phyloP scores from a whole-genome alignment of 2,888 invertebrate genomes.

The Xanthorhoe spadicearia region DNA sequence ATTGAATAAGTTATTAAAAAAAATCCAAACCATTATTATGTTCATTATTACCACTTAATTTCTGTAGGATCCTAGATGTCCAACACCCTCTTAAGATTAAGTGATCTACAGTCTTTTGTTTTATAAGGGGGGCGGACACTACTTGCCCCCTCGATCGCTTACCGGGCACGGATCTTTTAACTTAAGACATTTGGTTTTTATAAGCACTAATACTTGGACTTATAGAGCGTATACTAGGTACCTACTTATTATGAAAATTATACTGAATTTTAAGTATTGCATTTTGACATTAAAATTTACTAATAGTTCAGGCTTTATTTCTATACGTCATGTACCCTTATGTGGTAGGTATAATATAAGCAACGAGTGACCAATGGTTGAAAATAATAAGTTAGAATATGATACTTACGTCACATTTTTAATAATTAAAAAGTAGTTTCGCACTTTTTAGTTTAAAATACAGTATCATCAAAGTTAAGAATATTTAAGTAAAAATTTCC shows the following conservation, averaged over 20 bases:
- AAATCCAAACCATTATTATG: no score
- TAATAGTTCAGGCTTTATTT: no score
- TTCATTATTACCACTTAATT: not conserved
- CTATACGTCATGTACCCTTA: no score
- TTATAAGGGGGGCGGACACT: slow-evolving; percentile 23
- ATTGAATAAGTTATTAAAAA: no score
- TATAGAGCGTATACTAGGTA: not conserved
- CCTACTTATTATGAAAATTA: no score
- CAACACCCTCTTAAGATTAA: slow-evolving; percentile 36
- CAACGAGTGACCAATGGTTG: no score
- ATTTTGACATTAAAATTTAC: no score
- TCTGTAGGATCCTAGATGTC: not conserved
- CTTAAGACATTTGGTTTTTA: slow-evolving; percentile 4
- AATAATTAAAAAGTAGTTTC: no score
- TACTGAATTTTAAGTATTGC: not conserved
- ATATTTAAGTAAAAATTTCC: not conserved
- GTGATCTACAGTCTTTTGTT: slow-evolving; percentile 21
- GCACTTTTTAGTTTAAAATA: not conserved
- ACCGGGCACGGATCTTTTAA: slow-evolving; percentile 7
- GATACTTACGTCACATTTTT: no score
- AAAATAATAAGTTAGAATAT: no score
- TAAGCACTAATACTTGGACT: slow-evolving; percentile 3
- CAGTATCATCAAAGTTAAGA: no score
- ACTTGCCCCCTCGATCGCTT: slow-evolving; percentile 16
- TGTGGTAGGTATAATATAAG: no score